Conservation (phyloP, 64 coral and sea anemone species). For the Porites lutea region DNA sequence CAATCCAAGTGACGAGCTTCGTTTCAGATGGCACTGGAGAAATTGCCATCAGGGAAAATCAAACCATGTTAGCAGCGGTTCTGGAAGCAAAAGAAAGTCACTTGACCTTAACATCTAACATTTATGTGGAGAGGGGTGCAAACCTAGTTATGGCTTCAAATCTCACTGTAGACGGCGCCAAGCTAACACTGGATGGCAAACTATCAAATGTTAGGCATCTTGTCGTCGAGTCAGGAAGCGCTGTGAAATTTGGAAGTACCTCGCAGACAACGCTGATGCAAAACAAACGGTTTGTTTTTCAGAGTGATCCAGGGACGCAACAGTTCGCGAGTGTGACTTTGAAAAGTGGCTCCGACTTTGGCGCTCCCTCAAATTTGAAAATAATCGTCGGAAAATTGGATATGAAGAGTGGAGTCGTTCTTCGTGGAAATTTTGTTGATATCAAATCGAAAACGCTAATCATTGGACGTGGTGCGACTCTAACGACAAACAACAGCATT, state of each 20-base stretch:
- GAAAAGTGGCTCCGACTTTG: constrained; percentile 96
- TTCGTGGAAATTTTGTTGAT: constrained; percentile 80
- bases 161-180: constrained; percentile 87
- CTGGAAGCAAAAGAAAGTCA: constrained; percentile 88
- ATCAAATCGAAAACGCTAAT: constrained; percentile 79
- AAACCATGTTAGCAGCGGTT: constrained; percentile 89
- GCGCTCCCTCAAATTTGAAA: constrained; percentile 85
- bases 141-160: constrained; percentile 93
- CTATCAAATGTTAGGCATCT: constrained; percentile 90
- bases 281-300: constrained; percentile 72
- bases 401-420: constrained; percentile 90
- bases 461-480: constrained; percentile 80
- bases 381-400: constrained; percentile 81
- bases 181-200: constrained; percentile 87
- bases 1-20: constrained; percentile 72
- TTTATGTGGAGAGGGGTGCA: constrained; percentile 82
- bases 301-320: constrained; percentile 86
- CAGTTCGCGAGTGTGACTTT: constrained; percentile 94
- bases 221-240: constrained; percentile 86
- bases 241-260: constrained; percentile 82
- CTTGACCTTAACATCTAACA: constrained; percentile 84
- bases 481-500: constrained; percentile 68
- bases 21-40: constrained; percentile 82
- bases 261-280: constrained; percentile 93
- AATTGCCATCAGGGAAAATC: constrained; percentile 84